Evolutionary conservation across 2,113 vertebrate genomes (phyloP).

Genomic region (Chelonoidis abingdonii): DNA sequence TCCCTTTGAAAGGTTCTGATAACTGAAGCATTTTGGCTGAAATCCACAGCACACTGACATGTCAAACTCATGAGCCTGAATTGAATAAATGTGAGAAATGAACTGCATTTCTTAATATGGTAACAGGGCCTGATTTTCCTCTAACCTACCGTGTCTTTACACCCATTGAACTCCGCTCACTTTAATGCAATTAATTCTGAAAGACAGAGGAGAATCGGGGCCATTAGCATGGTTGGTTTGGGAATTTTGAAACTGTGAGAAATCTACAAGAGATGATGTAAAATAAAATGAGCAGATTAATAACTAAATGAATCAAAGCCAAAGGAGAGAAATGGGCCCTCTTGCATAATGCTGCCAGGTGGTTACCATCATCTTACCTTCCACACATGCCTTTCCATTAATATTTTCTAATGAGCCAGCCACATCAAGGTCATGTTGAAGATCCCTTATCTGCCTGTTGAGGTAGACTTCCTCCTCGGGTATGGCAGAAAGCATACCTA

Average conservation of each 20-base stretch:
- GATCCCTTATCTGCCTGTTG: conserved; percentile 45
- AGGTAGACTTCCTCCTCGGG: conserved; percentile 79
- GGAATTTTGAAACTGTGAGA: neutral
- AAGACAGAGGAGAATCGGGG: neutral
- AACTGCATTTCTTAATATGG: conserved; percentile 28
- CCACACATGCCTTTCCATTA: conserved; percentile 55
- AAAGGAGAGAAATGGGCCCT: neutral
- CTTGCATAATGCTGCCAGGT: neutral
- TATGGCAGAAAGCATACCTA: conserved; percentile 75
- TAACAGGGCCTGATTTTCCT: conserved; percentile 2
- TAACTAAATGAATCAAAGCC: conserved; percentile 44
- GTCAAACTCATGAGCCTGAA: neutral
- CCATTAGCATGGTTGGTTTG: neutral
- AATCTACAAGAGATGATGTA: conserved; percentile 15
- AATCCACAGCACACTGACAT: conserved; percentile 12
- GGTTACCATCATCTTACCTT: conserved; percentile 73
- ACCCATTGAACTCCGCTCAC: neutral
- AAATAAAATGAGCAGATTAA: conserved; percentile 42
- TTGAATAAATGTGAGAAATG: neutral
- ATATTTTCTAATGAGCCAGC: conserved; percentile 60
- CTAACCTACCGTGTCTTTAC: neutral
- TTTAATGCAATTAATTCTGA: conserved; percentile 2
- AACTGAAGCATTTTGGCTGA: conserved; percentile 53
- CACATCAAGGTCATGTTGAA: conserved; percentile 27
- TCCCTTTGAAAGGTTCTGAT: conserved; percentile 63